Evolutionary conservation across 2,888 invertebrate species (phyloP), one percentile per base, ranked within the genome.

Genomic region (Drosophila trichaetosa): DNA sequence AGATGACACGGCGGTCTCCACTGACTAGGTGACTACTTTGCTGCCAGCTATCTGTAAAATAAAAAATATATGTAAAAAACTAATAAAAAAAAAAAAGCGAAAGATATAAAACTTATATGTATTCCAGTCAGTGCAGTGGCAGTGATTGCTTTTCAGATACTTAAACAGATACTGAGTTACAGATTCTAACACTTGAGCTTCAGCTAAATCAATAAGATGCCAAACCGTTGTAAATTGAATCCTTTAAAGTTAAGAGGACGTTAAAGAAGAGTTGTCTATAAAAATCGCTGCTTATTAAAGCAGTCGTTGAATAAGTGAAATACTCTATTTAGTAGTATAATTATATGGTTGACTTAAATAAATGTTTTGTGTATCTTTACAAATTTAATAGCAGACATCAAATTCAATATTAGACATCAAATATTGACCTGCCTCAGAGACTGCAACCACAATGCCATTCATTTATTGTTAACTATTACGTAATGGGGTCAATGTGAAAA

Each of bases 141-240:
- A 48, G 36, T 64, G 71, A 71, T 71, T 69, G 70, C 70, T 56
- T 69, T 56, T 42, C 49, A 58, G 59, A 72, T 71, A 38, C 69
- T 69, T 69, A 62, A 62, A 21, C 42, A 24, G 60, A 62, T 70
- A 62, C 53, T 36, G 54, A 49, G 49, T 62, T 70, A 24, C 54
- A 54, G 61, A 56, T 36, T 56, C 63, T 58, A 40, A 13, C 51
- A 46, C 51, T 52, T 53, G 18, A 53, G 59, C 51, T 59, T 18
- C 36, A 52, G 46, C 42, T 40, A 51, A 60, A 61, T 59, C 72
- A 66, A 72, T 66, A 48, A 60, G 54, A 49, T 33, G 31, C 48
- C 33, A 34, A 21, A 11, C 29, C 4, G 13, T 18, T 16, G n/a
- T 21, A 59, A 68, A 68, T 46, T 69, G 52, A 58, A 68, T 38